A percentile compares a stretch with the other conserved stretches of the same genome.
phyloP scores from a whole-genome alignment of 2,797 vertebrate species.

The Paratrypauchen microcephalus region DNA sequence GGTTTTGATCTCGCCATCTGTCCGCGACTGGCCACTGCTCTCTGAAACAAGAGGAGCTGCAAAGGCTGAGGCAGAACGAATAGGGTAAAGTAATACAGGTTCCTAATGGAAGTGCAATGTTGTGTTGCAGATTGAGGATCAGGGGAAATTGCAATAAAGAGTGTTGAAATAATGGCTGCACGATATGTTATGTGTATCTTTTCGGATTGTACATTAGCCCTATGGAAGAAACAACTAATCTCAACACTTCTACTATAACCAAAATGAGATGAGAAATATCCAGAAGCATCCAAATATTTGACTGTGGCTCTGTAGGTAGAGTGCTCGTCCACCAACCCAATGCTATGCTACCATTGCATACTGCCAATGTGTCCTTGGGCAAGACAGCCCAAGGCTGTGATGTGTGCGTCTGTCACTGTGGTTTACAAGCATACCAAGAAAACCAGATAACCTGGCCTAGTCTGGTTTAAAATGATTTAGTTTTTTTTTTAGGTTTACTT shows the following conservation, averaged over 20 bases:
- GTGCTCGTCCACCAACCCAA: no score
- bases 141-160: not conserved
- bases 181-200: not conserved
- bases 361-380: not conserved
- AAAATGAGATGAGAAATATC: no score
- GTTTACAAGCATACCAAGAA: no score
- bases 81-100: constrained; percentile 1
- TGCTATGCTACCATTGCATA: not conserved
- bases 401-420: no score
- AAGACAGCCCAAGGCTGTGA: not conserved
- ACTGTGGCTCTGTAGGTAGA: no score
- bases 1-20: constrained; percentile 74
- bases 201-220: no score
- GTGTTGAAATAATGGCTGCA: not conserved
- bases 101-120: not conserved
- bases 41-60: constrained; percentile 15
- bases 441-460: no score
- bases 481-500: no score
- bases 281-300: not conserved
- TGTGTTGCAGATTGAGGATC: not conserved
- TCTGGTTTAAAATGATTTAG: no score
- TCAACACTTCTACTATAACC: no score
- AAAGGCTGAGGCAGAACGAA: constrained; percentile 3
- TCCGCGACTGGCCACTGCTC: constrained; percentile 54
- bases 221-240: not conserved